phyloP scores from a whole-genome alignment of 1,140 invertebrate genomes.

The Mylabris phalerata region DNA sequence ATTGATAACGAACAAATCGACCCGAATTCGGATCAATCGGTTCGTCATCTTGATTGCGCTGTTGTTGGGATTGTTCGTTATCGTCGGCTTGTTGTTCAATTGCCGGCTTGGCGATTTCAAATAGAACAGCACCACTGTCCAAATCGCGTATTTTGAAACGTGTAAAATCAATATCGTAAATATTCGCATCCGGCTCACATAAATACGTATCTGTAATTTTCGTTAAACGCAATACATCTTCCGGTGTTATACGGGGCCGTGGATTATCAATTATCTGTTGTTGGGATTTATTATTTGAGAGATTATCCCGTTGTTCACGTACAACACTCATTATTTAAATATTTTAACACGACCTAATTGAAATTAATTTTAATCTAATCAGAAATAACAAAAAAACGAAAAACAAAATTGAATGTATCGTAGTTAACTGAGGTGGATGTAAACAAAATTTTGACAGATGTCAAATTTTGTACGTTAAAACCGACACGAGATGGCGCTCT shows the following conservation, averaged over 20 bases:
- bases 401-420: no score
- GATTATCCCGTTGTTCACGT: conserved; percentile 33
- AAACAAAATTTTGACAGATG: no score
- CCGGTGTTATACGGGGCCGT: conserved; percentile 47
- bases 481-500: no score
- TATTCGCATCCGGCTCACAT: conserved; percentile 89
- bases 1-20: conserved; percentile 94
- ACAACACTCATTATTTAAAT: conserved; percentile 34
- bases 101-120: conserved; percentile 93
- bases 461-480: no score
- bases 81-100: conserved; percentile 55
- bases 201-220: conserved; percentile 70
- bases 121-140: conserved; percentile 85
- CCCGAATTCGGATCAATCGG: conserved; percentile 81
- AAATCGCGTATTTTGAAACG: conserved; percentile 95
- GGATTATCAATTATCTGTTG: conserved; percentile 15
- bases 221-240: conserved; percentile 55
- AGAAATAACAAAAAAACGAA: no score
- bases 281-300: conserved; percentile 23
- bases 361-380: neutral
- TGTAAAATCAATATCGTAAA: conserved; percentile 97
- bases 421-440: no score
- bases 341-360: neutral
- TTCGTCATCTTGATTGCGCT: conserved; percentile 52
- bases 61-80: conserved; percentile 44